These are phyloP conservation scores for Botrylloides violaceus DNA, from an alignment of 23 tunicate species.

Conservation along the genomic window DNA sequence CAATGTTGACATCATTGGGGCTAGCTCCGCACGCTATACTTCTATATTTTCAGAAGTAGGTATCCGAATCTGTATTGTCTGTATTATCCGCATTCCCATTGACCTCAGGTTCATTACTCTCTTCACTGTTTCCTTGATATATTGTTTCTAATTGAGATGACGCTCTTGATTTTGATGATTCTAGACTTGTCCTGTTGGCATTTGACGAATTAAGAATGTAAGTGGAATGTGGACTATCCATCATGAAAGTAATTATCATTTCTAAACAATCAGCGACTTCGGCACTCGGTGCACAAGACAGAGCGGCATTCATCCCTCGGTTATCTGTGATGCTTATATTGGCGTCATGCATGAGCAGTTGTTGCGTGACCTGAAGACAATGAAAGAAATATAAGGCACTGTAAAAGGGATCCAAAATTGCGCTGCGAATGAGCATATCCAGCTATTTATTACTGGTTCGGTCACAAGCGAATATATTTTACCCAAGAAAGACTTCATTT, in stretches of 20 bases:
- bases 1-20: background rate
- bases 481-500: no score
- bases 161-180: background rate
- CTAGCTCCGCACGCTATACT: background rate
- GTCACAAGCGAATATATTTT: no score
- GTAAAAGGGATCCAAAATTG: no score
- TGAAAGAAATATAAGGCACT: background rate
- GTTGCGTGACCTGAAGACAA: constrained; percentile 15
- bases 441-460: no score
- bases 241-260: constrained; percentile 61
- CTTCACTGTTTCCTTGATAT: background rate
- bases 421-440: no score
- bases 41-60: background rate
- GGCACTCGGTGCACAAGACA: constrained; percentile 75
- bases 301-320: constrained; percentile 70
- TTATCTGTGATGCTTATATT: constrained; percentile 42
- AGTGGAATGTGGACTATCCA: constrained; percentile 12
- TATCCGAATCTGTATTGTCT: constrained; percentile 20
- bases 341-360: constrained; percentile 48
- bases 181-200: constrained; percentile 7
- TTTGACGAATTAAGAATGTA: background rate
- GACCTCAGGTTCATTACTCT: constrained; percentile 10
- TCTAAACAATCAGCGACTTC: constrained; percentile 89
- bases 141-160: constrained; percentile 6
- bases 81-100: constrained; percentile 20